A percentile compares a stretch with the other conserved stretches of the same genome.
These are phyloP conservation scores for Mimas tiliae DNA, from an alignment of 2,888 invertebrate genomes.

Conservation along the genomic window DNA sequence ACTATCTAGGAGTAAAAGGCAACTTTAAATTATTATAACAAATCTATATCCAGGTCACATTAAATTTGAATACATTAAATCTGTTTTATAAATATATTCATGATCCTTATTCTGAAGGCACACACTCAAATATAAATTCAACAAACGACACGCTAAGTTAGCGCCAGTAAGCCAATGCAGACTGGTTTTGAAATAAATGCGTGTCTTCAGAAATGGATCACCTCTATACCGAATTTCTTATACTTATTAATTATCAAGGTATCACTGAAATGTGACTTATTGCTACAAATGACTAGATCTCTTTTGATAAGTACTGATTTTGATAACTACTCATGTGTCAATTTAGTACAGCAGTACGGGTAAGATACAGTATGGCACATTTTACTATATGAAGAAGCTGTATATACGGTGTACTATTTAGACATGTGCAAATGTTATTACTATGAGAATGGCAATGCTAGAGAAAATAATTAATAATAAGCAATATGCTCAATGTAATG, in stretches of 20 bases:
- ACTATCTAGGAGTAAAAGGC: conserved; percentile 51
- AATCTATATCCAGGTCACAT: conserved; percentile 32
- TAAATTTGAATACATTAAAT: conserved; percentile 28
- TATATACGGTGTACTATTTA: no score
- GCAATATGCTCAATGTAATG: background rate
- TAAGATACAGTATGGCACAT: conserved; percentile 14
- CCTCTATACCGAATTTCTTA: conserved; percentile 30
- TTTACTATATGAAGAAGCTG: background rate
- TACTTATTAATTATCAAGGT: conserved; percentile 10
- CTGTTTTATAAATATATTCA: conserved; percentile 29
- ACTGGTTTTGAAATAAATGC: conserved; percentile 6
- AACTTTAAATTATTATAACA: conserved; percentile 48
- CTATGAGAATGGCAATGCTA: no score
- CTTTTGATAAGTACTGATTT: background rate
- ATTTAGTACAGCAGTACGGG: background rate
- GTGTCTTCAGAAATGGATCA: conserved; percentile 13
- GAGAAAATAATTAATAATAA: no score
- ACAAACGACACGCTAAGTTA: background rate
- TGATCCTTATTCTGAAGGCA: conserved; percentile 23
- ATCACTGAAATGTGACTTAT: conserved; percentile 15
- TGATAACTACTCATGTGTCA: background rate
- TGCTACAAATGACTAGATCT: conserved; percentile 14
- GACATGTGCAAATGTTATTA: no score
- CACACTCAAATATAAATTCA: background rate
- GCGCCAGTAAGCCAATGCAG: background rate